Base-by-base conservation (phyloP, 2,113 vertebrate species). In the Oceanites oceanicus region DNA sequence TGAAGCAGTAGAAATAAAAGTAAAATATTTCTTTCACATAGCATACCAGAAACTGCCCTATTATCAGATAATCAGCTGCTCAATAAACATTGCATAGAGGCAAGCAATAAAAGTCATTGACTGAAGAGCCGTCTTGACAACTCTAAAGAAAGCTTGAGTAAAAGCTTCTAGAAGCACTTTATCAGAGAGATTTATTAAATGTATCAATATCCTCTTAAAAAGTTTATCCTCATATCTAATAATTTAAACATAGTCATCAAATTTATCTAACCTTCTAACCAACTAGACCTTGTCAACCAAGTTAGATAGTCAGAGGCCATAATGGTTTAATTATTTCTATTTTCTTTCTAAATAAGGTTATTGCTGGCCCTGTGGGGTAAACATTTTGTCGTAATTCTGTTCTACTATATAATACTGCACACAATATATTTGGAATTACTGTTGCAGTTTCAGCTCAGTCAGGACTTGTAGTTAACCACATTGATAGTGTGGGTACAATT, bases 1-100 rank as follows among this genome's bases (percentile, higher is more conserved):
- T 62, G 83, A 86, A 96, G 38, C 83, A 89, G 49, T n/a, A 84
- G 89, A 95, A 89, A 94, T 84, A 86, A 88, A 94, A 93, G 63
- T 75, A 71, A 88, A 94, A 52, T 66, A 86, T 78, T 96, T 81
- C 72, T 78, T 82, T 85, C 65, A 55, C 73, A 66, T 16, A 66
- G 65, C 47, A 44, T 21, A 53, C 70, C 71, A 91, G 86, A 95
- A 89, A 71, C 61, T 47, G 89, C 44, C 92, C 56, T 47, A 30
- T 75, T 92, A 94, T 30, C 89, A 86, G 80, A 92, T 87, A 92
- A 96, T 96, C 91, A 92, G 79, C 84, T 88, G 63, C 72, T 84
- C 84, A 38, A 91, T 89, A 91, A 94, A 96, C 62, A 59, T 7
- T 88, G 77, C 84, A 92, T 2, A 87, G 72, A 89, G 65, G 70